Base-by-base conservation (phyloP, 1,140 invertebrate genomes). In the Nasonia vitripennis region DNA sequence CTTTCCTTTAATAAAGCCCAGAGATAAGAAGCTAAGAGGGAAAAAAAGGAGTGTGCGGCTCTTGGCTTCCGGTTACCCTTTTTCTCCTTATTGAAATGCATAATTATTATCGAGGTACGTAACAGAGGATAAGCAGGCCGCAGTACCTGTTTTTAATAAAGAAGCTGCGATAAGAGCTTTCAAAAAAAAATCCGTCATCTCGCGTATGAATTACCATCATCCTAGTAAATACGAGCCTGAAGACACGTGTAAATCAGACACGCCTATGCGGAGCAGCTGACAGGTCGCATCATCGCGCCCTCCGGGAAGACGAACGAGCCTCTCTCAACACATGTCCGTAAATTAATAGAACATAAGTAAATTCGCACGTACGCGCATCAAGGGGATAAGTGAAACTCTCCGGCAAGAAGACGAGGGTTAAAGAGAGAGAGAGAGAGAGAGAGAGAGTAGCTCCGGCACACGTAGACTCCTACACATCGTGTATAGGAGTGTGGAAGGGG, bases 131-230 rank as follows among this genome's bases (percentile, higher is more conserved):
- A 83, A 81, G 34, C 37, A 75, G 78, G 73, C 70, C 70, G 23
- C 70, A 34, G 70, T 37, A 37, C 34, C 5, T 92, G 92, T 90
- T 93, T 92, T 93, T 92, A 92, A 92, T 93, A 92, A 93, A 92
- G 90, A 91, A 89, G 87, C 51, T 89, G 87, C 34, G 80, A 51
- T 12, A 51, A 17, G 51, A 3, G 41, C 14, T 55, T 17, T 20
- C 0, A 45, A 9, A 10, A 45, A 45, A 9, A 45, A 45, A 45
- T 45, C 41, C 10, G 0, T 41, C 37, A 41, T 7, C 37, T 10
- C 41, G 7, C 55, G 20, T 20, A n/a, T 62, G 2, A 62, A 62
- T 62, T 62, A 62, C 17, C 17, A 51, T 12, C 12, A n/a, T n/a
- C 55, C 55, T 20, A 55, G 55, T 12, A 14, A 2, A 51, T 12